These are phyloP conservation scores for Tinamus major DNA, from an alignment of 2,797 vertebrate genomes.

Conservation along the genomic window DNA sequence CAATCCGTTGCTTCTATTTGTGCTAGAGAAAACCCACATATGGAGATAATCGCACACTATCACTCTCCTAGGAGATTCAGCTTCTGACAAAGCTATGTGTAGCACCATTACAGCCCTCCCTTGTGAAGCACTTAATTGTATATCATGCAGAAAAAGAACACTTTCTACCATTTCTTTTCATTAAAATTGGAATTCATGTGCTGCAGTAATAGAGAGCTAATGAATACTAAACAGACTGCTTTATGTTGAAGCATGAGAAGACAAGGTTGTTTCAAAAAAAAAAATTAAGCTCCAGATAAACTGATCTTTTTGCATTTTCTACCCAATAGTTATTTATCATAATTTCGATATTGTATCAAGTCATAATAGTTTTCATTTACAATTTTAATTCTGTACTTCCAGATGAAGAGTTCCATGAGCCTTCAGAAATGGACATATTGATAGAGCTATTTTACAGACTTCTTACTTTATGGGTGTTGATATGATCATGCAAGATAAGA, in stretches of 20 bases:
- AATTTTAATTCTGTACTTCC: not conserved
- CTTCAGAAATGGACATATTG: not conserved
- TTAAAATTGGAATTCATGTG: not conserved
- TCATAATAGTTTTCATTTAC: not conserved
- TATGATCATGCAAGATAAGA: not conserved
- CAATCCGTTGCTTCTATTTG: not conserved
- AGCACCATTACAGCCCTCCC: not conserved
- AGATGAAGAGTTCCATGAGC: not conserved
- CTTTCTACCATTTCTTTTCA: not conserved
- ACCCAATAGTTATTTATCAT: not conserved
- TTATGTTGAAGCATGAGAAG: not conserved
- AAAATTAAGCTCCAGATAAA: not conserved
- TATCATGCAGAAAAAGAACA: not conserved
- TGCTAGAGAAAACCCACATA: conserved; percentile 17
- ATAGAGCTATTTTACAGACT: not conserved
- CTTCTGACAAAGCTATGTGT: not conserved
- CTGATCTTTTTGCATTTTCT: not conserved
- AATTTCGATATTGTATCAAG: not conserved
- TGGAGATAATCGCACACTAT: not conserved
- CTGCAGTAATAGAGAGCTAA: not conserved
- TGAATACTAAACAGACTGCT: not conserved
- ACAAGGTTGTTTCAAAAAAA: not conserved
- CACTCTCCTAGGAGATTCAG: conserved; percentile 6
- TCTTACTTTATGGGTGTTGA: not conserved
- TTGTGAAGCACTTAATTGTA: not conserved